Evolutionary conservation across 2,888 invertebrate species (phyloP).

Genomic region (Mesoligia furuncula): DNA sequence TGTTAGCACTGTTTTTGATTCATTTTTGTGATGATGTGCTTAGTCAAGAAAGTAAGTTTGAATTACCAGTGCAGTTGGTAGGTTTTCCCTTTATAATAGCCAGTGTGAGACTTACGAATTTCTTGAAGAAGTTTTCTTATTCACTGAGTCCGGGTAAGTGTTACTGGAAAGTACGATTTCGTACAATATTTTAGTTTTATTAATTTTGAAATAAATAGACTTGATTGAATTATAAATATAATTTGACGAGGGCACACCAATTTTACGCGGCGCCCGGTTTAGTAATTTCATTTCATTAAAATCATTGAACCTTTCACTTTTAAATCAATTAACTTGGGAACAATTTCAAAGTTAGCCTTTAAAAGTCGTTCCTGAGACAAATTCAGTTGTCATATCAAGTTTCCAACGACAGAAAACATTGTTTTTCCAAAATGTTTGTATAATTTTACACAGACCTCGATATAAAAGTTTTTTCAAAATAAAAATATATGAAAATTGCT

Average conservation of each 20-base stretch:
- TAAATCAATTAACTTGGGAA: constrained; percentile 8
- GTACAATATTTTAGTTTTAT: no score
- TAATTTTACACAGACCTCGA: background rate
- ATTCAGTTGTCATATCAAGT: background rate
- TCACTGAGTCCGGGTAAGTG: constrained; percentile 95
- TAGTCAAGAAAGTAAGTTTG: constrained; percentile 47
- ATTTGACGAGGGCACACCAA: background rate
- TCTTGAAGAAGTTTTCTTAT: constrained; percentile 95
- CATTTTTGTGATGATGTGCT: constrained; percentile 50
- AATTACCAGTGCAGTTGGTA: constrained; percentile 94
- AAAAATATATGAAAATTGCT: constrained; percentile 2
- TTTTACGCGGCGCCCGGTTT: background rate
- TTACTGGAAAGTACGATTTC: background rate
- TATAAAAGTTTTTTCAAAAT: background rate
- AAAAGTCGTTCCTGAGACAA: background rate
- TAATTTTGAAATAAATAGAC: background rate
- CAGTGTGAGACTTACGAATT: constrained; percentile 95
- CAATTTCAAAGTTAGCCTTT: constrained; percentile 6
- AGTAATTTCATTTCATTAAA: background rate
- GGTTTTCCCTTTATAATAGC: constrained; percentile 96
- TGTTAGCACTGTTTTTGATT: constrained; percentile 38
- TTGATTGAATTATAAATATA: no score
- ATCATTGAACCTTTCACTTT: constrained; percentile 24
- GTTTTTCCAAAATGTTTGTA: background rate
- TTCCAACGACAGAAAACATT: background rate